Evolutionary conservation across 1,140 invertebrate genomes (phyloP).

Genomic region (Dryas iulia): DNA sequence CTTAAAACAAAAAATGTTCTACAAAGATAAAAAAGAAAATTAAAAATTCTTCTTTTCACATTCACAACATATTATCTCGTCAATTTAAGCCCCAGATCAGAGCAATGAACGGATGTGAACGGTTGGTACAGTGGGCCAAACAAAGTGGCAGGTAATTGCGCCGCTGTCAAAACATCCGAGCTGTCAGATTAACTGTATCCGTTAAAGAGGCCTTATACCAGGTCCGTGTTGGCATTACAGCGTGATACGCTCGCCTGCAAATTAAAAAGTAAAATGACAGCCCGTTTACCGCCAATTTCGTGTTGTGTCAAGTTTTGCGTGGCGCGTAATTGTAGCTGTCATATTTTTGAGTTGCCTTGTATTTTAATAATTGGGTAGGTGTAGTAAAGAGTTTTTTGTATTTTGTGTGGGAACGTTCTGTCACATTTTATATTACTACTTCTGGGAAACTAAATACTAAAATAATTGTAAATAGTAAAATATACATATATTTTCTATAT

Average conservation of each 20-base stretch:
- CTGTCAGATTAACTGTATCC: constrained; percentile 74
- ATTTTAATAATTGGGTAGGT: background rate
- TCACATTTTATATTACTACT: background rate
- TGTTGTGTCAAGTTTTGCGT: constrained; percentile 3
- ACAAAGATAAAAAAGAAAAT: background rate
- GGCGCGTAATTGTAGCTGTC: background rate
- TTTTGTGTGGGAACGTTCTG: background rate
- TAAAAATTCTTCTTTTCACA: background rate
- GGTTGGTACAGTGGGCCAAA: constrained; percentile 43
- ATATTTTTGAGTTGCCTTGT: background rate
- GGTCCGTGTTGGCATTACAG: constrained; percentile 29
- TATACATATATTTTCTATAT: no score
- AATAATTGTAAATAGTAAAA: no score
- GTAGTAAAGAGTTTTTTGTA: background rate
- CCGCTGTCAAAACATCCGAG: constrained; percentile 72
- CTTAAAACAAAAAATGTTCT: background rate
- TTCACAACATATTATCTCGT: constrained; percentile 8
- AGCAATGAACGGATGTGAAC: constrained; percentile 56
- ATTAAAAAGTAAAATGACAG: constrained; percentile 38
- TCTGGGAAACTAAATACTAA: no score
- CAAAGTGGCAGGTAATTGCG: constrained; percentile 68
- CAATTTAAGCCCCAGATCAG: constrained; percentile 31
- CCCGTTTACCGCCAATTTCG: constrained; percentile 24
- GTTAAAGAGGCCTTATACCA: constrained; percentile 55
- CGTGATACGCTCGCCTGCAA: constrained; percentile 8